These are phyloP conservation scores for Helicoverpa zea DNA, from an alignment of 1,140 invertebrate genomes.

Conservation along the genomic window DNA sequence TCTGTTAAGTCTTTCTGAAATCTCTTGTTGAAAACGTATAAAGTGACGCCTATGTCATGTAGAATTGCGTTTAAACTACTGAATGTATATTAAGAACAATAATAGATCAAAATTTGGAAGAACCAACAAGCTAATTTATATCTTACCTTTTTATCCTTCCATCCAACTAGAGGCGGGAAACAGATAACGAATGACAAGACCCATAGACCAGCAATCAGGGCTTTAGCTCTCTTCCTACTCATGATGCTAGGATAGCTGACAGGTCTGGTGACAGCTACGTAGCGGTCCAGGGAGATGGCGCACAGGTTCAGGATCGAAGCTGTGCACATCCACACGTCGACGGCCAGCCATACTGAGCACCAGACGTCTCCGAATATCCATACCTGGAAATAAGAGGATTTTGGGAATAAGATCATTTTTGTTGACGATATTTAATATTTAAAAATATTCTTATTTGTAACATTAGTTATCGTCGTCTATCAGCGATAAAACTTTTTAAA, in stretches of 20 bases:
- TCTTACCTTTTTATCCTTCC: conserved; percentile 94
- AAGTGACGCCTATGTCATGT: too few species aligned
- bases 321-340: conserved; percentile 98
- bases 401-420: too few species aligned
- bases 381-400: conserved; percentile 87
- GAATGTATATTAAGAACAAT: too few species aligned
- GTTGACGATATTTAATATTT: too few species aligned
- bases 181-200: conserved; percentile 98
- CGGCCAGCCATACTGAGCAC: conserved; percentile 97
- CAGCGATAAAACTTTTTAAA: too few species aligned
- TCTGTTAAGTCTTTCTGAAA: too few species aligned
- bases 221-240: conserved; percentile 95
- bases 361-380: conserved; percentile 97
- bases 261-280: conserved; percentile 97
- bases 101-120: too few species aligned
- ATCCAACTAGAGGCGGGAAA: conserved; percentile 97
- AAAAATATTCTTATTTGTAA: too few species aligned
- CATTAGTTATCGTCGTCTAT: too few species aligned
- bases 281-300: conserved; percentile 96
- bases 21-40: too few species aligned
- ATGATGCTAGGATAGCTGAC: conserved; percentile 97
- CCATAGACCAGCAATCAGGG: conserved; percentile 97
- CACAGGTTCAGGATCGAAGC: conserved; percentile 97
- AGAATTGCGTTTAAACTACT: too few species aligned
- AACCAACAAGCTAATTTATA: too few species aligned